A percentile compares a stretch with the other conserved stretches of the same genome.
Evolutionary conservation across 2,113 vertebrate genomes (phyloP).

Genomic region (Anthoscopus minutus): DNA sequence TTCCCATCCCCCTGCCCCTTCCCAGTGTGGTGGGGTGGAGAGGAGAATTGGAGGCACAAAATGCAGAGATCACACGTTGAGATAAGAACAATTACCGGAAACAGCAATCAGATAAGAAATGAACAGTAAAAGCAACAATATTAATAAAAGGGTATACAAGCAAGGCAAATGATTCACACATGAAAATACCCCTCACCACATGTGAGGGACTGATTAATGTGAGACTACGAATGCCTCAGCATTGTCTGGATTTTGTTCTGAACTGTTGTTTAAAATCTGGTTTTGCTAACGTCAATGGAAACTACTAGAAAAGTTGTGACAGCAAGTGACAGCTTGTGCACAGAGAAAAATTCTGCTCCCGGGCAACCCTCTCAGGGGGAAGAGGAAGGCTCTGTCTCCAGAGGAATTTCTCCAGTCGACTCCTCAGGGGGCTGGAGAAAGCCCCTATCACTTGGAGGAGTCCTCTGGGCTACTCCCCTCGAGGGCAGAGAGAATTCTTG

Average conservation of each 20-base stretch:
- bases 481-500: background rate
- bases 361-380: background rate
- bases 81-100: background rate
- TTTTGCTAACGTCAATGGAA: accelerated
- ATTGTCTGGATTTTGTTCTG: background rate
- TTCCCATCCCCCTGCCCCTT: no score
- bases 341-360: background rate
- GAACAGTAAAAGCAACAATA: background rate
- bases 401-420: background rate
- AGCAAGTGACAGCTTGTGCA: background rate
- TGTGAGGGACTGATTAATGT: background rate
- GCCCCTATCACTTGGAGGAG: background rate
- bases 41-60: background rate
- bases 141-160: background rate
- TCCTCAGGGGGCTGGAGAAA: background rate
- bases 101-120: background rate
- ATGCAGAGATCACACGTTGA: accelerated
- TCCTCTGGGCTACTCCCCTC: background rate
- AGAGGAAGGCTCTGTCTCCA: background rate
- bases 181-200: background rate
- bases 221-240: background rate
- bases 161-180: background rate
- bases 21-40: background rate
- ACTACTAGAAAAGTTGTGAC: background rate
- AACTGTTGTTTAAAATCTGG: background rate